phyloP scores from a whole-genome alignment of 2,113 vertebrate genomes.

The Sprattus sprattus region DNA sequence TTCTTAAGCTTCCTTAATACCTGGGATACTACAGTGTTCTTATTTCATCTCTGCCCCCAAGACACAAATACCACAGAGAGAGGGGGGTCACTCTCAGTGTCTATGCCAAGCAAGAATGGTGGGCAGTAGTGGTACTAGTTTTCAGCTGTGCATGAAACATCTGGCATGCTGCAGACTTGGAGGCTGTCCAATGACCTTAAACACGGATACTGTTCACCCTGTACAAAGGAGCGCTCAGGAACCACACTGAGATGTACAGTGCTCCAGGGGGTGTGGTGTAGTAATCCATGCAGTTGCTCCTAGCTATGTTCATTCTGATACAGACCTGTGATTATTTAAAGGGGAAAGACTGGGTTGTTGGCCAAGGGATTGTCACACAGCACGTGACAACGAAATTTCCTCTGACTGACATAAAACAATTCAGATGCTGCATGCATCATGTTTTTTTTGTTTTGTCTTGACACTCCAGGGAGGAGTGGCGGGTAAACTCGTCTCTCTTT shows the following conservation, averaged over 20 bases:
- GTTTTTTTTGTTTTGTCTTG: background rate
- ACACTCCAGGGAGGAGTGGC: background rate
- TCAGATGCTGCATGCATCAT: background rate
- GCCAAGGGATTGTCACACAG: background rate
- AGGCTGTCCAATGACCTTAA: background rate
- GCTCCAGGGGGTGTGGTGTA: background rate
- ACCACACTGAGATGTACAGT: background rate
- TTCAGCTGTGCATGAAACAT: constrained; percentile 26
- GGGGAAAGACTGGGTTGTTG: background rate
- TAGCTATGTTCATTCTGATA: background rate
- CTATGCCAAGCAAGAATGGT: constrained; percentile 2
- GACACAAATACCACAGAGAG: background rate
- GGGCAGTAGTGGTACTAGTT: background rate
- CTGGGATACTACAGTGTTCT: background rate
- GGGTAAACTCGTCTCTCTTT: background rate
- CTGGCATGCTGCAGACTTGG: constrained; percentile 14
- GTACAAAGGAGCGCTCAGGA: background rate
- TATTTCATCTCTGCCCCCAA: background rate
- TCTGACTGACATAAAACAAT: background rate
- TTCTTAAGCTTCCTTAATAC: constrained; percentile 6
- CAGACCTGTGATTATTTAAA: background rate
- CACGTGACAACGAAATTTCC: background rate
- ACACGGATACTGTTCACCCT: background rate
- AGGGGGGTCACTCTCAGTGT: background rate
- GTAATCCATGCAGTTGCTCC: background rate